phyloP scores from a whole-genome alignment of 2,113 vertebrate species.

The Apodemus sylvaticus region DNA sequence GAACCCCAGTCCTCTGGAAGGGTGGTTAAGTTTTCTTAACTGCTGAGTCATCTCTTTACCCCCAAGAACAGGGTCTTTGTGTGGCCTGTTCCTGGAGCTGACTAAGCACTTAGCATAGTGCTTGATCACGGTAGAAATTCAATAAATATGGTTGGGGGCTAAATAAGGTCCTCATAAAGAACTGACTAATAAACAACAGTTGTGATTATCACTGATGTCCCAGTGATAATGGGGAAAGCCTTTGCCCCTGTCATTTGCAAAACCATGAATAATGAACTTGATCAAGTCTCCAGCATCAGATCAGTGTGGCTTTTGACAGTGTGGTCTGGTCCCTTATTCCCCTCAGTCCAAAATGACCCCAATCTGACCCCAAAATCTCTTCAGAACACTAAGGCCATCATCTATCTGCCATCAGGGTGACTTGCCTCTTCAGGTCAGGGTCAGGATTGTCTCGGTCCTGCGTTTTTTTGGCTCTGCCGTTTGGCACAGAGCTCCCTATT shows the following conservation, averaged over 20 bases:
- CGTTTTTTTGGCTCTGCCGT: constrained; percentile 46
- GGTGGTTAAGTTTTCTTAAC: no score
- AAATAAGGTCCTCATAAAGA: not conserved
- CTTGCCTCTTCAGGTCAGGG: constrained; percentile 26
- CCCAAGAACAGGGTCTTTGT: not conserved
- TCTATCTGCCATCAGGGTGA: not conserved
- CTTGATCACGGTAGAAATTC: not conserved
- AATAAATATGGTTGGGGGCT: not conserved
- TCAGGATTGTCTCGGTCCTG: constrained; percentile 57
- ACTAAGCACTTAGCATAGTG: not conserved
- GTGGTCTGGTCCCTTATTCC: not conserved
- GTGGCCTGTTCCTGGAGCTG: not conserved
- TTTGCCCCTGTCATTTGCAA: not conserved
- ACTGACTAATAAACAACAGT: not conserved
- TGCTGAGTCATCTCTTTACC: not conserved
- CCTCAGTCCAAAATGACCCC: not conserved
- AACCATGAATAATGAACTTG: not conserved
- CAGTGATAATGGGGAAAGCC: not conserved
- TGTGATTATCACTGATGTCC: not conserved
- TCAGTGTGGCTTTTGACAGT: not conserved
- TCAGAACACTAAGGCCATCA: constrained; percentile 24
- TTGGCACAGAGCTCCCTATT: constrained; percentile 68
- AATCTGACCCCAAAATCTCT: not conserved
- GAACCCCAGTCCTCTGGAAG: not conserved
- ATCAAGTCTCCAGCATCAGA: not conserved